Evolutionary conservation across 2,888 invertebrate genomes (phyloP).

Genomic region (Andrena haemorrhoa): DNA sequence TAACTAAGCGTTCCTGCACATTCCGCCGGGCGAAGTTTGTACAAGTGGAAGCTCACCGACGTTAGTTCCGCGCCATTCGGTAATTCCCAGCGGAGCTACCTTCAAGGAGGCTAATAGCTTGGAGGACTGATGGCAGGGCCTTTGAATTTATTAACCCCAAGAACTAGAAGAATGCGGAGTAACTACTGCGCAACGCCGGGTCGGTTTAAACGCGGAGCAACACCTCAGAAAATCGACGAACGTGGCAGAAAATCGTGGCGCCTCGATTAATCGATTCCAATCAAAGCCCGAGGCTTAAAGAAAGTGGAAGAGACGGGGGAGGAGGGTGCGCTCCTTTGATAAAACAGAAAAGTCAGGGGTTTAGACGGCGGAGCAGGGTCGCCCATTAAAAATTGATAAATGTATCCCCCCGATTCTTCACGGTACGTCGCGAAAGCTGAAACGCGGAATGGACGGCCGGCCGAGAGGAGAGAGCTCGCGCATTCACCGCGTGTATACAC

Average conservation of each 20-base stretch:
- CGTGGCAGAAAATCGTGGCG: not conserved
- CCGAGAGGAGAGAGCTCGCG: slow-evolving; percentile 10
- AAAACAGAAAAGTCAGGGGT: not conserved
- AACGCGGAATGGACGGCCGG: not conserved
- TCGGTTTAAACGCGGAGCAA: not conserved
- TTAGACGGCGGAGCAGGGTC: not conserved
- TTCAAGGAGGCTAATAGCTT: slow-evolving; percentile 64
- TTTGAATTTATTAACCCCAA: slow-evolving; percentile 47
- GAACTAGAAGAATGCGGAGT: not conserved
- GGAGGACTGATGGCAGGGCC: slow-evolving; percentile 16
- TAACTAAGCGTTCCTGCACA: slow-evolving; percentile 63
- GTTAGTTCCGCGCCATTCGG: slow-evolving; percentile 62
- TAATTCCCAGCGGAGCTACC: slow-evolving; percentile 57
- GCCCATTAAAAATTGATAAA: slow-evolving; percentile 37
- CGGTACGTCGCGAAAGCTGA: not conserved
- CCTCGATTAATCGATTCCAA: not conserved
- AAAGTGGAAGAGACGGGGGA: not conserved
- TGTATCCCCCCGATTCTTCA: slow-evolving; percentile 24
- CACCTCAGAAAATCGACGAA: not conserved
- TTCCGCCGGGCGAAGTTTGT: slow-evolving; percentile 55
- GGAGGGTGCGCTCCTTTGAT: not conserved
- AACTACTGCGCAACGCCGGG: not conserved
- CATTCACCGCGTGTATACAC: slow-evolving; percentile 23
- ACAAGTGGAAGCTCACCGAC: slow-evolving; percentile 61
- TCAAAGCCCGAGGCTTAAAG: not conserved